A percentile compares a stretch with the other conserved stretches of the same genome.
Evolutionary conservation across 2,797 vertebrate genomes (phyloP).

Genomic region (Bradypodion pumilum): DNA sequence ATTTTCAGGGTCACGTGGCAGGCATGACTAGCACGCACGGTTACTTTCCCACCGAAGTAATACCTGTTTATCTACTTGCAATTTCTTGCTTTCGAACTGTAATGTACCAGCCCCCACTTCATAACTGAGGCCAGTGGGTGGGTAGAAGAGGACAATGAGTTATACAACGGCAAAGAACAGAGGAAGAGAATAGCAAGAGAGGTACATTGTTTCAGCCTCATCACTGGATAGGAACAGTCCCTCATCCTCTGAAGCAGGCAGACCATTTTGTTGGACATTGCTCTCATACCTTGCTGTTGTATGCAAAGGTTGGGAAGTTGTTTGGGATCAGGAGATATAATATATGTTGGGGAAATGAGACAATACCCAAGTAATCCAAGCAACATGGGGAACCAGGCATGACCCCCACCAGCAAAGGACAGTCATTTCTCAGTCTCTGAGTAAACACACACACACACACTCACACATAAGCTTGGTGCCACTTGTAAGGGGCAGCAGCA

Average conservation of each 20-base stretch:
- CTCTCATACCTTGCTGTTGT: background rate
- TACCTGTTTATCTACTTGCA: too few relatives aligned
- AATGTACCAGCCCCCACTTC: background rate
- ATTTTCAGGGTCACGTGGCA: too few relatives aligned
- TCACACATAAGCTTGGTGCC: background rate
- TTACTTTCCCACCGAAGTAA: too few relatives aligned
- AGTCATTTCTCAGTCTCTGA: background rate
- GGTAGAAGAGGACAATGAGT: background rate
- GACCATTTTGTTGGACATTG: background rate
- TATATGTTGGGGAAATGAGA: conserved; percentile 11
- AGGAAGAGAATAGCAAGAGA: background rate
- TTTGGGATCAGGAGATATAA: background rate
- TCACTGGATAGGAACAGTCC: background rate
- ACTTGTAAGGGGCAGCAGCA: background rate
- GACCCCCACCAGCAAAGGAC: background rate
- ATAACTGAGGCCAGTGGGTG: background rate
- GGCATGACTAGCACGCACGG: too few relatives aligned
- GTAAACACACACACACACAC: conserved; percentile 8
- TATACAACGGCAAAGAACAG: background rate
- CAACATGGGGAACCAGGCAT: background rate
- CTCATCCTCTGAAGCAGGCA: background rate
- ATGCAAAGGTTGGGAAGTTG: background rate
- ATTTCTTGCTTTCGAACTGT: too few relatives aligned
- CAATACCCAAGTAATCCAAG: background rate
- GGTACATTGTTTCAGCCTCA: background rate